These are phyloP conservation scores for Cnemophilus loriae DNA, from an alignment of 2,113 vertebrate species.

Conservation along the genomic window DNA sequence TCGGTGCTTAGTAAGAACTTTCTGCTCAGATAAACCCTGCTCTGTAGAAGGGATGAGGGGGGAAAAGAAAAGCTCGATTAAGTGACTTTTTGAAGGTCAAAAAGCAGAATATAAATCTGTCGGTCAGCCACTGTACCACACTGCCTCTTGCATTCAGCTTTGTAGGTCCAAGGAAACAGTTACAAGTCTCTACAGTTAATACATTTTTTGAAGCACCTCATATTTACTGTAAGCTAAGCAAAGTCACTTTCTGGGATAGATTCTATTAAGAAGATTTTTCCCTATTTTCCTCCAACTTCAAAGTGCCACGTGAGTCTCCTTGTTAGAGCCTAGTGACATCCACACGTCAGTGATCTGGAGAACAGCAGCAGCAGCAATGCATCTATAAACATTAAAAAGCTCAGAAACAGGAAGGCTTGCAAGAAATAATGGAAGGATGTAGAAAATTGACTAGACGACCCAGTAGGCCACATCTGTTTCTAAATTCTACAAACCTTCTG, in stretches of 20 bases:
- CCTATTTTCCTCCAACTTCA: not conserved
- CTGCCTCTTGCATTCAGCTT: not conserved
- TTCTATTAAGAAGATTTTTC: not conserved
- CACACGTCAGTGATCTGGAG: not conserved
- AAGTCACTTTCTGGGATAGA: not conserved
- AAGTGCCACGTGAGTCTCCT: not conserved
- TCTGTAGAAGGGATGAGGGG: not conserved
- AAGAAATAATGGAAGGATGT: not conserved
- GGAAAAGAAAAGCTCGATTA: not conserved
- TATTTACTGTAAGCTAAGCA: not conserved
- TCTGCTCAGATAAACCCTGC: slow-evolving; percentile 6
- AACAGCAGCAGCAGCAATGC: not conserved
- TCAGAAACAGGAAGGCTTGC: not conserved
- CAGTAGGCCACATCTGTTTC: not conserved
- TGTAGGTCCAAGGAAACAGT: not conserved
- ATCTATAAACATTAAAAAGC: not conserved
- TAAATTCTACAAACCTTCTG: not conserved
- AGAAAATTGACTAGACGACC: not conserved
- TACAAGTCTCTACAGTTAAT: not conserved
- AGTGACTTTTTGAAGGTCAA: not conserved
- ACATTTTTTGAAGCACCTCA: not conserved
- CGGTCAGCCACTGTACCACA: not conserved
- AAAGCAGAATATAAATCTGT: not conserved
- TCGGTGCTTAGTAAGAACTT: not conserved
- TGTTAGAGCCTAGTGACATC: not conserved